phyloP scores from a whole-genome alignment of 2,113 vertebrate genomes.

The Myiopsitta monachus region DNA sequence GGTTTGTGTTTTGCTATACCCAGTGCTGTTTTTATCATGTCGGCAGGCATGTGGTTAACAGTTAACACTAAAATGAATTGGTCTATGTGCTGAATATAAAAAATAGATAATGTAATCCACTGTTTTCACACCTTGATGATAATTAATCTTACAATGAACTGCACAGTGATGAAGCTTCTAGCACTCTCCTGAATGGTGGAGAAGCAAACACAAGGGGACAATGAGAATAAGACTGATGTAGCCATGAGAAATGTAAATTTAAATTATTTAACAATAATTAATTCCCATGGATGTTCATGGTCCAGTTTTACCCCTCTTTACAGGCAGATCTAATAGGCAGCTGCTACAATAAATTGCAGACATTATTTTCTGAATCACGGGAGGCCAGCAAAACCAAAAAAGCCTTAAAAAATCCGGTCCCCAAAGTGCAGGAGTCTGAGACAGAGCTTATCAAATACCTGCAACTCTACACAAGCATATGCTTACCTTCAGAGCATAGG shows the following conservation, averaged over 20 bases:
- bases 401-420: not conserved
- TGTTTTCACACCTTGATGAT: not conserved
- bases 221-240: not conserved
- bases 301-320: not conserved
- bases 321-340: not conserved
- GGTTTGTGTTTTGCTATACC: not conserved
- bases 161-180: not conserved
- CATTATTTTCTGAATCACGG: not conserved
- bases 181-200: not conserved
- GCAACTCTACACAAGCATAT: accelerated
- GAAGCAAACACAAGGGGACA: not conserved
- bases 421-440: not conserved
- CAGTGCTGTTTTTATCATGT: not conserved
- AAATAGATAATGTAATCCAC: not conserved
- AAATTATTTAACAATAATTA: not conserved
- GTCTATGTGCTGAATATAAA: not conserved
- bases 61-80: not conserved
- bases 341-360: not conserved
- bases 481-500: not conserved
- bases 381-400: not conserved
- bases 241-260: not conserved
- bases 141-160: not conserved
- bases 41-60: not conserved
- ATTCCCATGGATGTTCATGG: not conserved
- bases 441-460: not conserved